These are phyloP conservation scores for Pterobdella sp. DNA, from an alignment of 2,888 invertebrate genomes.

Conservation along the genomic window DNA sequence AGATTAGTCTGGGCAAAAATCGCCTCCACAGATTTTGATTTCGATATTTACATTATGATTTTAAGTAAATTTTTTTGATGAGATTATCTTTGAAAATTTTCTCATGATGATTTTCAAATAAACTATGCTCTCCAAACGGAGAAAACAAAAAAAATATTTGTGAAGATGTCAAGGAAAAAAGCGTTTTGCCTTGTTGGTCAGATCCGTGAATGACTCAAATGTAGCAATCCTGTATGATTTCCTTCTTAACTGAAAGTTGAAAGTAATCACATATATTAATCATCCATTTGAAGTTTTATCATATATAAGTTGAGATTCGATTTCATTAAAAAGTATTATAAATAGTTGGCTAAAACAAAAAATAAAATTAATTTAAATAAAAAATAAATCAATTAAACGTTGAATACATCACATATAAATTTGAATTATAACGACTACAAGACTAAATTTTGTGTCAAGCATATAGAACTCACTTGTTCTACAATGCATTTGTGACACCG, in stretches of 20 bases:
- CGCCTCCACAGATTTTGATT: too few relatives aligned
- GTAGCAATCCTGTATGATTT: constrained; percentile 1
- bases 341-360: too few relatives aligned
- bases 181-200: neutral
- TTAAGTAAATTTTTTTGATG: too few relatives aligned
- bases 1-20: too few relatives aligned
- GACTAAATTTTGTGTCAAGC: neutral
- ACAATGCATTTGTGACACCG: constrained; percentile 79
- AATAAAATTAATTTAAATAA: too few relatives aligned
- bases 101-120: neutral
- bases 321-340: too few relatives aligned
- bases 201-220: neutral
- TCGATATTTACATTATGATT: too few relatives aligned
- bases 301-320: too few relatives aligned
- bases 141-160: neutral
- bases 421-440: neutral
- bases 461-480: constrained; percentile 62
- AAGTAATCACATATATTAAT: too few relatives aligned
- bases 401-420: neutral
- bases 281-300: too few relatives aligned
- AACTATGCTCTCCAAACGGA: constrained; percentile 16
- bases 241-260: neutral
- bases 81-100: neutral
- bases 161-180: neutral
- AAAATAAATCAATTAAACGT: too few relatives aligned